Evolutionary conservation across 2,797 vertebrate genomes (phyloP).

Genomic region (Epinephelus awoara): DNA sequence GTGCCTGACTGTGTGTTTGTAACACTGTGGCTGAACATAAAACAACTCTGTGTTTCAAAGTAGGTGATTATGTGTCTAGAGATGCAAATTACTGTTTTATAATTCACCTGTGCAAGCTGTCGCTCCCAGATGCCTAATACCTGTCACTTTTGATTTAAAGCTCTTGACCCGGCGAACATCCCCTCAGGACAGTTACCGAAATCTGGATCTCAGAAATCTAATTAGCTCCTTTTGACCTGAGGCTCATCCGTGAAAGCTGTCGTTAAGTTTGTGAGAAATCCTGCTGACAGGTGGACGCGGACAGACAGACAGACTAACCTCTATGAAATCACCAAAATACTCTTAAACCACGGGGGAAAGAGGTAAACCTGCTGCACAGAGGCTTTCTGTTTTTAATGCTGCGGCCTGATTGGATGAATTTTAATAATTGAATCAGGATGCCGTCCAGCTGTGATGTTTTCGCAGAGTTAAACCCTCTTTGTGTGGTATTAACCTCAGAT

Average conservation of each 20-base stretch:
- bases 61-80: no score
- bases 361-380: conserved; percentile 13
- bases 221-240: conserved; percentile 30
- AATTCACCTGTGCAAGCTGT: neutral
- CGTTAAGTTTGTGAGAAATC: conserved; percentile 7
- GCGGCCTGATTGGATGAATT: neutral
- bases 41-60: no score
- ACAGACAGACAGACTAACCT: conserved; percentile 8
- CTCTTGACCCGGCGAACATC: conserved; percentile 16
- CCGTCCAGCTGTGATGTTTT: conserved; percentile 22
- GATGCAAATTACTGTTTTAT: no score
- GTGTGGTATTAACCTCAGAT: neutral
- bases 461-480: neutral
- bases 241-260: conserved; percentile 11
- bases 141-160: conserved; percentile 27
- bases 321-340: conserved; percentile 22
- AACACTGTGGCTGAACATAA: no score
- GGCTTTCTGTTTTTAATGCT: neutral
- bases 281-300: neutral
- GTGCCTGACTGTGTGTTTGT: no score
- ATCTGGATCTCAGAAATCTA: conserved; percentile 32
- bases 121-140: neutral
- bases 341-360: neutral
- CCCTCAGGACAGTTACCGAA: conserved; percentile 9
- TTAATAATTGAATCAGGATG: neutral